phyloP scores from a whole-genome alignment of 1,140 invertebrate species.

The Harlomillsia oculata region DNA sequence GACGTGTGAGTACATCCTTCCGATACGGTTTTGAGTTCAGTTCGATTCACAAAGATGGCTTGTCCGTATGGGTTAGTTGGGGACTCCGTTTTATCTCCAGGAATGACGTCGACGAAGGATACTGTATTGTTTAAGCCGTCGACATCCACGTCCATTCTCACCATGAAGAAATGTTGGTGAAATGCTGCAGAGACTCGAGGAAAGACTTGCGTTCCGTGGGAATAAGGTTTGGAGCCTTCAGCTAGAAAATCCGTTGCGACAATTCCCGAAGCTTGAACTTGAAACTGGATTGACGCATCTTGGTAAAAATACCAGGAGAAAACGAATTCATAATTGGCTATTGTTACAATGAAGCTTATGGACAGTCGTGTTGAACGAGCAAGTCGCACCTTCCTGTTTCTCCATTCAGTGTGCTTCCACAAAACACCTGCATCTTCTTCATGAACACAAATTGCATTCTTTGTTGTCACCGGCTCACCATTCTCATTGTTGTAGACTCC shows the following conservation, averaged over 20 bases:
- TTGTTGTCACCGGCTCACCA: not conserved
- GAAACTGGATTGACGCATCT: conserved; percentile 11
- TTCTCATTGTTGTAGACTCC: not conserved
- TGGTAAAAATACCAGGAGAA: conserved; percentile 15
- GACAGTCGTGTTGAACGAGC: conserved; percentile 2
- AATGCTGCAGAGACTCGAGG: not conserved
- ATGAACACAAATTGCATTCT: not conserved
- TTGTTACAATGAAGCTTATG: not conserved
- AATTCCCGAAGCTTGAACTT: not conserved
- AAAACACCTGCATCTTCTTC: conserved; percentile 16
- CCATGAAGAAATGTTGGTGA: conserved; percentile 8
- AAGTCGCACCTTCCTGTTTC: not conserved
- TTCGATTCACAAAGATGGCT: not conserved
- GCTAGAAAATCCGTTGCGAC: conserved; percentile 3
- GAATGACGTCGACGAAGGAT: not conserved
- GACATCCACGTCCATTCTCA: conserved; percentile 6
- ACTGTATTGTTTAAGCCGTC: conserved; percentile 9
- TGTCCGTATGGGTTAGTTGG: conserved; percentile 3
- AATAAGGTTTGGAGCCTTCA: not conserved
- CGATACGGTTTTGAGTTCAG: not conserved
- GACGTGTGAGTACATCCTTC: not conserved
- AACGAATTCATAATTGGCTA: conserved; percentile 9
- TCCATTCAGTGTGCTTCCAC: conserved; percentile 10
- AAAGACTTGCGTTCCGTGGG: not conserved
- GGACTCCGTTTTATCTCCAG: not conserved